These are phyloP conservation scores for Luscinia megarhynchos DNA, from an alignment of 2,797 vertebrate species.

Conservation along the genomic window DNA sequence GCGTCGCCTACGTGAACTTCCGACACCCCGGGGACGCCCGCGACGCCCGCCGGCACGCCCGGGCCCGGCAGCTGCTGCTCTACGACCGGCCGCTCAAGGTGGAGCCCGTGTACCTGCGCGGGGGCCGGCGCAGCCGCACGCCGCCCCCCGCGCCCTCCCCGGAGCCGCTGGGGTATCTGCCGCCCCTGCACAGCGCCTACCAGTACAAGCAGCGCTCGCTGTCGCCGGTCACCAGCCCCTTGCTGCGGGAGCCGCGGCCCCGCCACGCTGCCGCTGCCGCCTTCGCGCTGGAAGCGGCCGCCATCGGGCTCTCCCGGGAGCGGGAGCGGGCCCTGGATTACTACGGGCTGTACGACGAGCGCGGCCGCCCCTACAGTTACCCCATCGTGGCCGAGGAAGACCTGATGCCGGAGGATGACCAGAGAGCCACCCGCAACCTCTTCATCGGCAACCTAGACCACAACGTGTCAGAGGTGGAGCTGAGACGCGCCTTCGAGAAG, in stretches of 20 bases:
- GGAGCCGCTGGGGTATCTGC: conserved; percentile 81
- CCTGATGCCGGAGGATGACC: conserved; percentile 94
- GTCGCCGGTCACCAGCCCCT: conserved; percentile 85
- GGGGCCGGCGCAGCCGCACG: conserved; percentile 88
- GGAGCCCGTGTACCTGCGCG: conserved; percentile 92
- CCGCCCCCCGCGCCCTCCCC: conserved; percentile 89
- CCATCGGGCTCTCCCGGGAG: conserved; percentile 85
- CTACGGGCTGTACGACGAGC: conserved; percentile 91
- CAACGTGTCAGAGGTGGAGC: conserved; percentile 89
- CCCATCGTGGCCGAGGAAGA: conserved; percentile 89
- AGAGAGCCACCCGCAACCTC: conserved; percentile 93
- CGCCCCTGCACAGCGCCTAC: conserved; percentile 85
- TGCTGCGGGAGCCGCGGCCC: conserved; percentile 85
- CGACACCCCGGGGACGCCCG: conserved; percentile 93
- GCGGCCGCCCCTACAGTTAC: conserved; percentile 88
- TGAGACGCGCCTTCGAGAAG: conserved; percentile 92
- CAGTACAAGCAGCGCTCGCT: conserved; percentile 90
- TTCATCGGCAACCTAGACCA: conserved; percentile 97
- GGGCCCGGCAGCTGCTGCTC: conserved; percentile 89
- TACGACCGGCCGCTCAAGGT: conserved; percentile 93
- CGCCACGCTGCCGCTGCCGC: conserved; percentile 85
- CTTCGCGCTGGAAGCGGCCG: conserved; percentile 83
- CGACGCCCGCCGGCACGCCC: conserved; percentile 90
- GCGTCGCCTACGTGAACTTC: conserved; percentile 96
- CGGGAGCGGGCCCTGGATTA: conserved; percentile 91